Base-by-base conservation (phyloP, 2,797 vertebrate genomes). In the Carcharodon carcharias region DNA sequence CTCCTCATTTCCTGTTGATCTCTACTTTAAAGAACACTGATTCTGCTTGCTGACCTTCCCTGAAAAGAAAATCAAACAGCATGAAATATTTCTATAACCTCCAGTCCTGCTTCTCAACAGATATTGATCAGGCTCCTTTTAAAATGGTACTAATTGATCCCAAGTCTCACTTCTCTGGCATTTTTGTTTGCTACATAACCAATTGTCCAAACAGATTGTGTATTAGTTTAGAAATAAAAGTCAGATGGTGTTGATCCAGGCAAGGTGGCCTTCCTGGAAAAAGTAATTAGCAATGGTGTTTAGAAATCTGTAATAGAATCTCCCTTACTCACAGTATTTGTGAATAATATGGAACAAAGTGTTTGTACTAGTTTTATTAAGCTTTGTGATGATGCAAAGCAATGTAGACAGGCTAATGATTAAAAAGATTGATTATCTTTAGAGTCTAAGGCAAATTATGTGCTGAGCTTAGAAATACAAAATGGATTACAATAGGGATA, bases 341-440 rank as follows among this genome's bases (percentile, higher is more conserved):
- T 40, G n/a, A 67, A 40, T 93, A 63, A 93, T 93, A 67, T 45
- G 40, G 91, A 93, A 67, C n/a, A 85, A 85, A 7, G 40, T 85
- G 82, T 85, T 16, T 45, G 40, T 93, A 45, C 63, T 45, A 21
- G 40, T 67, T 18, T 67, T 67, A 93, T 93, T 93, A 93, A 26
- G 8, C 9, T 45, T 67, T 45, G 35, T 45, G 63, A 93, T 93
- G 91, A 93, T 67, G 18, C 45, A 40, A 93, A 67, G n/a, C 21
- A 67, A 67, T 67, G 45, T 93, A 93, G 91, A n/a, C 91, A 67
- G 40, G 35, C n/a, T 67, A 67, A 65, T 93, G 61, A 67, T 93
- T 40, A 65, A 8, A 26, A 65, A 93, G 61, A 93, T 93, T 93
- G 91, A 93, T 93, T 63, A 93, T 65, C 61, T 65, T 93, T 93